Evolutionary conservation across 1,140 invertebrate genomes (phyloP).

Genomic region (Sminthurides bifidus): DNA sequence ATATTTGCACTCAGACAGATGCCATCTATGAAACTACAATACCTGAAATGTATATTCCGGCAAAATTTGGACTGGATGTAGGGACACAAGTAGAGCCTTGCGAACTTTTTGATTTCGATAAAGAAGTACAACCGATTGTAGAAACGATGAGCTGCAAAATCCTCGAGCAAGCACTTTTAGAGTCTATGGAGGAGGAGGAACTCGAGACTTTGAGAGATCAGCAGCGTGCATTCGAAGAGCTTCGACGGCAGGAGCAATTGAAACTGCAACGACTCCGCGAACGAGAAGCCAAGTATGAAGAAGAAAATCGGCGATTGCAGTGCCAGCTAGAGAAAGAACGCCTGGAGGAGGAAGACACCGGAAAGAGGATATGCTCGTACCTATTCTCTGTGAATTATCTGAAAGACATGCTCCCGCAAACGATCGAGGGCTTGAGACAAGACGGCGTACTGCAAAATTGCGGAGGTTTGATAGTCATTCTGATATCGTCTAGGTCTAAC

Average conservation of each 20-base stretch:
- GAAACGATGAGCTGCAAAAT: constrained; percentile 5
- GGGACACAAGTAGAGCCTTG: neutral
- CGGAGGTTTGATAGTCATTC: neutral
- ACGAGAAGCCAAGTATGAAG: neutral
- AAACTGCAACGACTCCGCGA: neutral
- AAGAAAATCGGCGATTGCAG: neutral
- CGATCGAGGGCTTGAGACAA: neutral
- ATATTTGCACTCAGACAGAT: constrained; percentile 4
- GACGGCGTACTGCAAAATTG: constrained; percentile 2
- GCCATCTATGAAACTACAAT: neutral
- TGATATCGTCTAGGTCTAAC: neutral
- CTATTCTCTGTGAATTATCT: neutral
- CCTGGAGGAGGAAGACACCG: neutral
- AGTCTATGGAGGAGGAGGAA: constrained; percentile 15
- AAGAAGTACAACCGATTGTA: neutral
- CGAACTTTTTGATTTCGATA: constrained; percentile 3
- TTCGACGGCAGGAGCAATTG: constrained; percentile 1
- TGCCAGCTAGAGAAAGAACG: neutral
- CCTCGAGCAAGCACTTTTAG: constrained; percentile 4
- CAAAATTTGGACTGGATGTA: constrained; percentile 6
- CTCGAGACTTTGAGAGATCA: neutral
- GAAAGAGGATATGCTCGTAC: neutral
- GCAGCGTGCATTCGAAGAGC: constrained; percentile 1
- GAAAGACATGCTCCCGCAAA: neutral
- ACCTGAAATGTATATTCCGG: neutral